Percentiles rank a stretch among this genome's conserved stretches.
phyloP scores from a whole-genome alignment of 2,113 vertebrate species.

The Parotia lawesii region DNA sequence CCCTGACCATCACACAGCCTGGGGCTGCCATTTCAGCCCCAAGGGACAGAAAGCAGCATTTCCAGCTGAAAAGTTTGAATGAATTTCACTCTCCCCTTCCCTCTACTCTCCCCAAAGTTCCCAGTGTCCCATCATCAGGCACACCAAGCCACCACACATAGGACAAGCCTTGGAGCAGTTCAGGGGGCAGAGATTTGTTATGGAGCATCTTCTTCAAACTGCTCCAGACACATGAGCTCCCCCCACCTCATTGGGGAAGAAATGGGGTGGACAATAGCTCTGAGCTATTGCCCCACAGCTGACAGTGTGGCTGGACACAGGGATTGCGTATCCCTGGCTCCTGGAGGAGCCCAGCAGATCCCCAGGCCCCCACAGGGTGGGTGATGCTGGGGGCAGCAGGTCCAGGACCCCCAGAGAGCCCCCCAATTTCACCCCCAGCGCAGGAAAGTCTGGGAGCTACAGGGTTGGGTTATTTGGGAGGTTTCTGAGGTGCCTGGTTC shows the following conservation, averaged over 20 bases:
- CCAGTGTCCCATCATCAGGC: neutral
- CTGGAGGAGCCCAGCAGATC: neutral
- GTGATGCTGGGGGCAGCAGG: neutral
- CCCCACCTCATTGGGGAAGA: accelerated
- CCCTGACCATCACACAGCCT: neutral
- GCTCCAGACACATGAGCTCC: neutral
- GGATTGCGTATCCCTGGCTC: neutral
- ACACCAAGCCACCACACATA: neutral
- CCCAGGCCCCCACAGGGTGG: neutral
- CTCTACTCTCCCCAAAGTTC: accelerated
- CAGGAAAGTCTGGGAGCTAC: neutral
- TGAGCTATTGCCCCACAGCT: accelerated
- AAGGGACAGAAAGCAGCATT: neutral
- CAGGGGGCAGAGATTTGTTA: neutral
- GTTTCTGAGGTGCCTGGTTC: neutral
- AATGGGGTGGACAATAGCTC: neutral
- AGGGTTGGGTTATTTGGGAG: neutral
- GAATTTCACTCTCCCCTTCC: neutral
- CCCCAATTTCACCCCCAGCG: neutral
- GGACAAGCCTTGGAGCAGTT: neutral
- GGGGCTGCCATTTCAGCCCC: neutral
- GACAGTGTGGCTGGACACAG: neutral
- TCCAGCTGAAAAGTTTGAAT: neutral
- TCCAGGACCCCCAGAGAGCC: neutral
- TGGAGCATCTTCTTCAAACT: neutral